Evolutionary conservation across 2,888 invertebrate species (phyloP).

Genomic region (Meteorus colon): DNA sequence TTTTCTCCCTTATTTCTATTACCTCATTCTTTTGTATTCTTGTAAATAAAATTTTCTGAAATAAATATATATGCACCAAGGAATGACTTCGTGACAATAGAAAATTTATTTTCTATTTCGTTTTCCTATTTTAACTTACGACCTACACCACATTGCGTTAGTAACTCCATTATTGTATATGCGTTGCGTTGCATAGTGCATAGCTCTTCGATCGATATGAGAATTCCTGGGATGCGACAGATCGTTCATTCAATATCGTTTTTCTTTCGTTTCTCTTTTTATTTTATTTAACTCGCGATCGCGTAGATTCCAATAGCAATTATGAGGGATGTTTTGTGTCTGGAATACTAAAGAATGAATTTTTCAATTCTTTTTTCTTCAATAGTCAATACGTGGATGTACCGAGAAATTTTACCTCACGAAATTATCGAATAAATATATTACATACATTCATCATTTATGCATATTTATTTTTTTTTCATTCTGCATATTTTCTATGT

Average conservation of each 20-base stretch:
- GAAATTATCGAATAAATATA: background rate
- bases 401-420: background rate
- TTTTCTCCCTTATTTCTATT: background rate
- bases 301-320: background rate
- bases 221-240: no score
- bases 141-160: background rate
- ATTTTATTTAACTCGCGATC: background rate
- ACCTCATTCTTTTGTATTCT: background rate
- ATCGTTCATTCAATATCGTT: background rate
- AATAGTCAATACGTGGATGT: background rate
- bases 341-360: background rate
- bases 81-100: conserved; percentile 42
- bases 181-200: background rate
- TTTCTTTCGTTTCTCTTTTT: background rate
- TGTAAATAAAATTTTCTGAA: conserved; percentile 40
- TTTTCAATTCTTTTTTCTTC: background rate
- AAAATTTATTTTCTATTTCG: conserved; percentile 57
- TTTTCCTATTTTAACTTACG: background rate
- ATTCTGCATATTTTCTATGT: background rate
- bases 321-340: background rate
- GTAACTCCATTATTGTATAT: background rate
- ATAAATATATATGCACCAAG: conserved; percentile 6
- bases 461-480: background rate
- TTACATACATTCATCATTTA: background rate
- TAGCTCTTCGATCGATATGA: background rate